Evolutionary conservation across 2,113 vertebrate species (phyloP), one percentile per base, ranked within the genome.

Genomic region (Stegostoma tigrinum): DNA sequence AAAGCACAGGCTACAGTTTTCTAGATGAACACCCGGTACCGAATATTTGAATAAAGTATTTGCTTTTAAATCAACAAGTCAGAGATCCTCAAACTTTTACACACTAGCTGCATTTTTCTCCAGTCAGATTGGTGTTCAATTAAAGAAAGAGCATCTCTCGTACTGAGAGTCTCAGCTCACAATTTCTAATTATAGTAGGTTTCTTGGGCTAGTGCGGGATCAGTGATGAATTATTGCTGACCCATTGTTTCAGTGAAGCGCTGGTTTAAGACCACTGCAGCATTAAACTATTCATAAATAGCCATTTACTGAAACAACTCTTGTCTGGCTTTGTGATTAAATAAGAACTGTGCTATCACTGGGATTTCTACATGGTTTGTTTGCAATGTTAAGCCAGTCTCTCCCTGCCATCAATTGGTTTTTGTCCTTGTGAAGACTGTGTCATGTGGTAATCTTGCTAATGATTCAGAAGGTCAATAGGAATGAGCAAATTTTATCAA

Each of bases 401-500:
- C 21, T 66, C 19, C 19, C 34, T 38, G 52, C 87, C 4, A 91
- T 66, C 15, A 90, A 64, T 91, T 5, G 2, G 15, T 72, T 61
- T 34, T 90, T 64, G 30, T 19, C 52, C 55, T 30, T 90, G 86
- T 55, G 30, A 64, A n/a, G 19, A 90, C 52, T 64, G 6, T 34
- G 7, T 21, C 61, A 93, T 66, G 61, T 38, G 89, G 19, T n/a
- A 66, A 23, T 93, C 87, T 64, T 17, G 19, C 61, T 23, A 7
- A 19, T 66, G 34, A 66, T 93, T 38, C 64, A 38, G 66, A 93
- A 67, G 34, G 89, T 38, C 61, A 93, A 38, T 64, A 66, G 17
- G n/a, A 93, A 93, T 21, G n/a, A 93, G 6, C 17, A 66, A 93
- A 93, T 17, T 93, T 93, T 66, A 67, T 93, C n/a, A 93, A 23